phyloP scores from a whole-genome alignment of 2,113 vertebrate species.

The Mobula hypostoma region DNA sequence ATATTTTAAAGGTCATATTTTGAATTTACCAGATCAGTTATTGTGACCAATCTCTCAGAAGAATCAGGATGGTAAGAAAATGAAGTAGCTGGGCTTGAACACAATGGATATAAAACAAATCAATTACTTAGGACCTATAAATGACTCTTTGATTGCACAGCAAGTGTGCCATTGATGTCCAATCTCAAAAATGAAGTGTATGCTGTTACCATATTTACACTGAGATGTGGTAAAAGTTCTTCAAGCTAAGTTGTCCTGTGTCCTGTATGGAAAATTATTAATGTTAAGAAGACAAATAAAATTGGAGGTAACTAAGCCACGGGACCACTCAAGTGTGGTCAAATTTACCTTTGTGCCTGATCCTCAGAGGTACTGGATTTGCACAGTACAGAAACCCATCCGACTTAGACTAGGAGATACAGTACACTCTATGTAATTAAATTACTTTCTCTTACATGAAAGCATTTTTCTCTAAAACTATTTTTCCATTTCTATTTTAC shows the following conservation, averaged over 20 bases:
- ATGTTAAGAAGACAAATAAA: too few species aligned
- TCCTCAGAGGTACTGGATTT: too few species aligned
- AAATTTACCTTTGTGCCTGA: too few species aligned
- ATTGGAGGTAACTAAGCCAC: too few species aligned
- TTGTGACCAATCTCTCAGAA: neutral
- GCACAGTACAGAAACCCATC: too few species aligned
- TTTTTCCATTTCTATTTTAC: neutral
- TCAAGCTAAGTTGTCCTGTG: neutral
- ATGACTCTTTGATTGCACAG: neutral
- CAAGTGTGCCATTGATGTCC: neutral
- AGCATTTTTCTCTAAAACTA: neutral
- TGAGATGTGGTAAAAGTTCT: neutral
- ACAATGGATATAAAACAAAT: neutral
- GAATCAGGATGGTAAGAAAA: neutral
- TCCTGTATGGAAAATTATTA: neutral
- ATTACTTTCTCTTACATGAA: neutral
- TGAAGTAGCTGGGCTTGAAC: neutral
- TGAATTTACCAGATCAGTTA: neutral
- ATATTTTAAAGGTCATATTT: neutral
- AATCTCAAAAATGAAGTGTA: neutral
- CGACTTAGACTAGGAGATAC: too few species aligned
- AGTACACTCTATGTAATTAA: too few species aligned
- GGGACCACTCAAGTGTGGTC: too few species aligned
- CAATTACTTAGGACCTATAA: neutral
- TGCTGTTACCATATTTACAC: neutral